Evolutionary conservation across 2,888 invertebrate species (phyloP).

Genomic region (Polyommatus icarus): DNA sequence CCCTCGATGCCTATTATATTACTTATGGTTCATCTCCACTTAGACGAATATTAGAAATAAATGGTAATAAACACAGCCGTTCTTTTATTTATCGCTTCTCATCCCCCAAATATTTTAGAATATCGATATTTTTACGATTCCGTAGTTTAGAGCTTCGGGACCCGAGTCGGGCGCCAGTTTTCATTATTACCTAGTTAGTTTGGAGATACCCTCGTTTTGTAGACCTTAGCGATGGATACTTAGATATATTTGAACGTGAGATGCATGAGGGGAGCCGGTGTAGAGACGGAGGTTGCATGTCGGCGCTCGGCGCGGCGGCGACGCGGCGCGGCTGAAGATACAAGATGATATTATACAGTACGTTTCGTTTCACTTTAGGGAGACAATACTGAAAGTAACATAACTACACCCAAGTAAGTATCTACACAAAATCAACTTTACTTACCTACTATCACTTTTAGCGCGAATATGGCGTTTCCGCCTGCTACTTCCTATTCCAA

Average conservation of each 20-base stretch:
- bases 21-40: slow-evolving; percentile 77
- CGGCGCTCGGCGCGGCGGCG: slow-evolving; percentile 34
- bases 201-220: slow-evolving; percentile 46
- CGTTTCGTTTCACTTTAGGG: slow-evolving; percentile 28
- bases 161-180: slow-evolving; percentile 61
- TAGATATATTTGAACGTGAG: slow-evolving; percentile 32
- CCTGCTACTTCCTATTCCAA: neutral
- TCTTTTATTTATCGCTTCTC: slow-evolving; percentile 77
- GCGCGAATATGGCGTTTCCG: neutral
- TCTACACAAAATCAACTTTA: neutral
- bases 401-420: neutral
- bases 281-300: slow-evolving; percentile 41
- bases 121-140: slow-evolving; percentile 52
- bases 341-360: slow-evolving; percentile 36
- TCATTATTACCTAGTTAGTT: slow-evolving; percentile 46
- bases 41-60: slow-evolving; percentile 75
- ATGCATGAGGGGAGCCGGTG: slow-evolving; percentile 34
- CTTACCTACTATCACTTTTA: neutral
- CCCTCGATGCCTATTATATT: slow-evolving; percentile 59
- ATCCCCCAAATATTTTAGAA: slow-evolving; percentile 61
- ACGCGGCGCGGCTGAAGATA: slow-evolving; percentile 34
- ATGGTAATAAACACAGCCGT: slow-evolving; percentile 75
- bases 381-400: slow-evolving; percentile 36
- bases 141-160: slow-evolving; percentile 63
- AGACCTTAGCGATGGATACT: slow-evolving; percentile 47